These are phyloP conservation scores for Sebastiscus albofasciatus DNA, from an alignment of 2,797 vertebrate genomes.

Conservation along the genomic window DNA sequence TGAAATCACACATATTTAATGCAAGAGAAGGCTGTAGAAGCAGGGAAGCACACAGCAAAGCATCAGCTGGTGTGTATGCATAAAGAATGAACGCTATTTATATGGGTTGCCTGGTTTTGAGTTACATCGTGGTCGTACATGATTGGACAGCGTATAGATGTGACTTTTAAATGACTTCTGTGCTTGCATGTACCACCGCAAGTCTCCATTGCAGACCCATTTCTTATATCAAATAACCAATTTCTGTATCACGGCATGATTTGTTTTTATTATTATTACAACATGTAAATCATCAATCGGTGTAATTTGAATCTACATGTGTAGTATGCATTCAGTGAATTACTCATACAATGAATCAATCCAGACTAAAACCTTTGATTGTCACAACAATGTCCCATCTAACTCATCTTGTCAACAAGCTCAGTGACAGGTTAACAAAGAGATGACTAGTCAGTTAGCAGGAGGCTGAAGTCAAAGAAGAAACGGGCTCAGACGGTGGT, in stretches of 20 bases:
- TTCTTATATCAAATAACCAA: neutral
- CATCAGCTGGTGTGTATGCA: neutral
- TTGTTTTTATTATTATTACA: neutral
- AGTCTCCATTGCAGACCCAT: neutral
- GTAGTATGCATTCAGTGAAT: slow-evolving; percentile 9
- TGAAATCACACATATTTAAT: neutral
- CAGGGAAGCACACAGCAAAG: neutral
- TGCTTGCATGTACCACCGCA: neutral
- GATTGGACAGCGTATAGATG: neutral
- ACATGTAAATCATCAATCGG: neutral
- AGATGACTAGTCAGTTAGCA: slow-evolving; percentile 74
- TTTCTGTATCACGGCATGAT: neutral
- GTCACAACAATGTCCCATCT: slow-evolving; percentile 50
- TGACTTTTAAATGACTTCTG: neutral
- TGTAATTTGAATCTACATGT: slow-evolving; percentile 3
- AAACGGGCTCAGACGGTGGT: slow-evolving; percentile 55
- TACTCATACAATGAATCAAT: slow-evolving; percentile 23
- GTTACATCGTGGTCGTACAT: neutral
- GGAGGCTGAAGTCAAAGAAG: slow-evolving; percentile 70
- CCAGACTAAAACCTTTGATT: slow-evolving; percentile 49
- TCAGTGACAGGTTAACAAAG: slow-evolving; percentile 75
- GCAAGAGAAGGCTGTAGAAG: neutral
- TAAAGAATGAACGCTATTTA: neutral
- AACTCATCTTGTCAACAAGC: slow-evolving; percentile 67
- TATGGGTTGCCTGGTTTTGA: neutral